Percentiles rank a stretch among this genome's conserved stretches.
Conservation (phyloP, 1,140 invertebrate species). For the Drosophila burlai region DNA sequence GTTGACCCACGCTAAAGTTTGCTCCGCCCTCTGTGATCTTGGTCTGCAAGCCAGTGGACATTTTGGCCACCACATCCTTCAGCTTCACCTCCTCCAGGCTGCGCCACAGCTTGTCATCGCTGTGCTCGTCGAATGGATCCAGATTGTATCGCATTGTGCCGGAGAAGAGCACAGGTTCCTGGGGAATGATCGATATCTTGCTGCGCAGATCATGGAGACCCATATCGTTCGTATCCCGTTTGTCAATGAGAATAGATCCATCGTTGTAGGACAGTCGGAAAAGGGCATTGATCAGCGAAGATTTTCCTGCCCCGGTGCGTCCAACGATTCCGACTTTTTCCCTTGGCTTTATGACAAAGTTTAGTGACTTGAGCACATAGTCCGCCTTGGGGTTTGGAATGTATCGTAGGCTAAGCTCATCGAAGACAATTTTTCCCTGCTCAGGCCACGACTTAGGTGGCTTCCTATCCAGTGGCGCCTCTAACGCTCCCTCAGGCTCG, state of each 20-base stretch:
- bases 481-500: constrained; percentile 89
- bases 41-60: constrained; percentile 89
- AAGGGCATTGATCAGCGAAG: neutral
- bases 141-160: constrained; percentile 93
- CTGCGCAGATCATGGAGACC: constrained; percentile 90
- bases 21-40: constrained; percentile 90
- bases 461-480: constrained; percentile 87
- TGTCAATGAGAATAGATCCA: constrained; percentile 90
- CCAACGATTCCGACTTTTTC: constrained; percentile 93
- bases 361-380: constrained; percentile 87
- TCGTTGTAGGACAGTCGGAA: constrained; percentile 83
- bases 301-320: constrained; percentile 93
- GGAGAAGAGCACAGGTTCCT: constrained; percentile 90
- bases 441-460: constrained; percentile 90
- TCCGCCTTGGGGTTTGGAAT: constrained; percentile 87
- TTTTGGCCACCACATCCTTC: constrained; percentile 88
- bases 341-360: constrained; percentile 56
- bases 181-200: constrained; percentile 95
- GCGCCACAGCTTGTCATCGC: constrained; percentile 92
- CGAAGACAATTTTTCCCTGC: constrained; percentile 89
- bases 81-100: constrained; percentile 91
- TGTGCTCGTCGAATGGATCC: constrained; percentile 94
- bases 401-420: constrained; percentile 89
- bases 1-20: constrained; percentile 93
- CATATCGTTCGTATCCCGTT: constrained; percentile 87